Evolutionary conservation across 2,113 vertebrate species (phyloP).

Genomic region (Laticauda colubrina): DNA sequence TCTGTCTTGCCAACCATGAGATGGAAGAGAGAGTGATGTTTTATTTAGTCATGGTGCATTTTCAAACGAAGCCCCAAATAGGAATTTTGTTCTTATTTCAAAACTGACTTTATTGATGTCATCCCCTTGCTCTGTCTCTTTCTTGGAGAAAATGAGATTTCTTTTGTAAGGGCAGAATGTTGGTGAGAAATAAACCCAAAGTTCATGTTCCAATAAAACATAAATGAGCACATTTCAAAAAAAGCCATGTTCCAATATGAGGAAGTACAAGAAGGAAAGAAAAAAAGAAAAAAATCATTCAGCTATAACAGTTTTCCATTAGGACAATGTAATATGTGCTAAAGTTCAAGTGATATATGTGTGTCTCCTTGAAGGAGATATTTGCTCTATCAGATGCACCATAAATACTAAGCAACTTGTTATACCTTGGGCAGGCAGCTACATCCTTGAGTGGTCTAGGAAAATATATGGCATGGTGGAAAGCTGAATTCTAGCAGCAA

Average conservation of each 20-base stretch:
- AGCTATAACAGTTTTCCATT: slow-evolving; percentile 62
- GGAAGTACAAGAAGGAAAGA: slow-evolving; percentile 33
- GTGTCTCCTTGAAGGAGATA: slow-evolving; percentile 69
- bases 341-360: slow-evolving; percentile 52
- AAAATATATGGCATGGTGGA: slow-evolving; percentile 29
- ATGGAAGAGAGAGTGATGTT: not conserved
- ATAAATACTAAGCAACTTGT: slow-evolving; percentile 55
- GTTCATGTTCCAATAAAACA: slow-evolving; percentile 49
- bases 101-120: not conserved
- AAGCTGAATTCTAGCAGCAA: slow-evolving; percentile 60
- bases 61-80: not conserved
- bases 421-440: slow-evolving; percentile 43
- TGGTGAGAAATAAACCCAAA: slow-evolving; percentile 51
- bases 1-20: not conserved
- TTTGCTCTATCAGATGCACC: slow-evolving; percentile 56
- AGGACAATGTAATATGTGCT: slow-evolving; percentile 51
- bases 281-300: slow-evolving; percentile 58
- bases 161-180: slow-evolving; percentile 33
- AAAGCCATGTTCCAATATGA: slow-evolving; percentile 49
- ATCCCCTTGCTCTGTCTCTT: slow-evolving; percentile 1
- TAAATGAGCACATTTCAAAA: slow-evolving; percentile 45
- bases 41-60: not conserved
- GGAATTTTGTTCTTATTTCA: slow-evolving; percentile 9
- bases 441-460: slow-evolving; percentile 46
- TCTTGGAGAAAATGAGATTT: slow-evolving; percentile 47